Base-by-base conservation (phyloP, 2,888 invertebrate species). In the Siphlonurus alternatus region DNA sequence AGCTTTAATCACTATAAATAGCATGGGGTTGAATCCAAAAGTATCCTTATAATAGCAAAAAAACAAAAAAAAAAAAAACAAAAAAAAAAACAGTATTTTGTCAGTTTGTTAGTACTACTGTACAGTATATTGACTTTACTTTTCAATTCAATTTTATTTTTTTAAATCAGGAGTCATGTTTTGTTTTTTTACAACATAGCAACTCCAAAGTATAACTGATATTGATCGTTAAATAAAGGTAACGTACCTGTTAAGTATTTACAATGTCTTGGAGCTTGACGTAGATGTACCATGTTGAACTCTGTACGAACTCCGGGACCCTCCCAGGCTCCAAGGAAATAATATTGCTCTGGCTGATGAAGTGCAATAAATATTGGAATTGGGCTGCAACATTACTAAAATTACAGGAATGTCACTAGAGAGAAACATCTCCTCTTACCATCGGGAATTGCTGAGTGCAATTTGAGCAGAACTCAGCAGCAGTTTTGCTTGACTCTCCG, bases 291-390 rank as follows among this genome's bases (percentile, higher is more conserved):
- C 80, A 93, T 90, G 73, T 96, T 91, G 75, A 91, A 94, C 72
- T 87, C 87, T n/a, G 88, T 85, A 69, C 88, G 82, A 59, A 85
- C 80, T 61, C 88, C 87, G 70, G 83, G 84, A 23, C 86, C 85
- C 72, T 92, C 84, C 70, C 86, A 87, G 7, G 91, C 83, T 5
- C 97, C 97, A 62, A 87, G 74, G 73, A 85, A 93, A 71, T 86
- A 85, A 63, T 86, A 83, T 72, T 93, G 88, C 84, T 88, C 88
- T 68, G 83, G 83, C 72, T 89, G 87, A 70, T 87, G 81, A 23
- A 92, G 83, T 78, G 94, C 93, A 23, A 95, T 82, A 77, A 97
- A 93, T 23, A 92, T 79, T 23, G 97, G 94, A 67, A 93, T 80
- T 66, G 86, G 83, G 73, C 84, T 85, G 71, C 25, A 25, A 63